Conservation (phyloP, 2,888 invertebrate genomes). For the Eupithecia exiguata region DNA sequence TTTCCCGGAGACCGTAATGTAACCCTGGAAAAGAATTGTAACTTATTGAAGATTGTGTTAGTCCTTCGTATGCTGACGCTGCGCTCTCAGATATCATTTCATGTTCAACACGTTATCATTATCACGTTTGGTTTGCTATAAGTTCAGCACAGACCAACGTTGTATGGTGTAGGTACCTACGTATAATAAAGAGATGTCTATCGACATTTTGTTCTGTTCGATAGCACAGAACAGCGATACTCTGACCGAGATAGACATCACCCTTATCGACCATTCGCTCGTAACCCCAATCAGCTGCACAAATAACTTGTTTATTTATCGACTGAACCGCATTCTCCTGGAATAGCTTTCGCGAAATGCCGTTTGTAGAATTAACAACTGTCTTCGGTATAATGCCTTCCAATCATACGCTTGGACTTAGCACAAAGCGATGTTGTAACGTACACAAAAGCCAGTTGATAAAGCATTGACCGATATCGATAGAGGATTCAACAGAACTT, state of each 20-base stretch:
- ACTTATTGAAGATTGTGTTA: neutral
- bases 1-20: neutral
- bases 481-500: neutral
- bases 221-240: slow-evolving; percentile 9
- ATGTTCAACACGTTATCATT: neutral
- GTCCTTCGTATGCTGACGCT: neutral
- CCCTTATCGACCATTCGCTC: slow-evolving; percentile 29
- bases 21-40: neutral
- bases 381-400: neutral
- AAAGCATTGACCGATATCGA: too few species aligned
- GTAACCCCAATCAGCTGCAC: slow-evolving; percentile 19
- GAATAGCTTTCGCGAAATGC: slow-evolving; percentile 10
- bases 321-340: slow-evolving; percentile 22
- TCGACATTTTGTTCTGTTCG: slow-evolving; percentile 4
- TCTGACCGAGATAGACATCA: slow-evolving; percentile 16
- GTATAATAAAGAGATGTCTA: slow-evolving; percentile 5
- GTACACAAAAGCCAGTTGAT: neutral
- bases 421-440: neutral
- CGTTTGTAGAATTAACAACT: slow-evolving; percentile 5
- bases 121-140: too few species aligned
- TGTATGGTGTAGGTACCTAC: neutral
- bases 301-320: slow-evolving; percentile 17
- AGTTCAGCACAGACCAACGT: neutral
- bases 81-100: neutral
- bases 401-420: neutral